Base-by-base conservation (phyloP, 53 echinoderm and acorn worm genomes). In the Echinometra lucunter region DNA sequence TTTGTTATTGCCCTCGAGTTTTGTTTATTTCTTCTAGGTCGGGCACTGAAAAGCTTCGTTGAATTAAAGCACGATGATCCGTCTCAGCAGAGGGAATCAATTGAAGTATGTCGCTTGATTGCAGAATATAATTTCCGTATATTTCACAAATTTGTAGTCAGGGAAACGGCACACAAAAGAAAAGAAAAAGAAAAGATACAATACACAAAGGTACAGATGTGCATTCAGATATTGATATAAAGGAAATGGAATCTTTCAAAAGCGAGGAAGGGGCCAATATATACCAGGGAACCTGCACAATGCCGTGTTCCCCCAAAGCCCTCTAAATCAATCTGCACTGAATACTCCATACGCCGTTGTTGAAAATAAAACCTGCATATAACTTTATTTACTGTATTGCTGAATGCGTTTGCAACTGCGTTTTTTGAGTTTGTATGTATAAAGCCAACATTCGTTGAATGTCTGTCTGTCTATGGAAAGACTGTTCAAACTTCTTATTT, bases 11-110 rank as follows among this genome's bases (percentile, higher is more conserved):
- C 78, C 78, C 78, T 78, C 38, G 19, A 78, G 35, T 2, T 78
- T 78, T 35, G 42, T 78, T 78, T 78, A 19, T 78, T 78, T 78
- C 19, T 78, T 78, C 23, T 78, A 78, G 38, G 78, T 78, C 78
- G 23, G 2, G 21, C 18, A 75, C n/a, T n/a, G n/a, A n/a, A 40
- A 75, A 75, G 75, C 34, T 19, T 75, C 5, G 1, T 40, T 12
- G 21, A 17, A 15, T 21, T 32, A 32, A 6, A 35, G 32, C 13
- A 72, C 30, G 11, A 3, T 18, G 19, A 13, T 28, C 74, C 16
- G 18, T 6, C 42, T 42, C 40, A 78, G 42, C 6, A 8, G 19
- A 38, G 23, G 78, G 21, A 40, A 78, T 78, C 78, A 42, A 78
- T 78, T 17, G 28, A 78, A 38, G 21, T 38, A 38, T 40, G 21